Evolutionary conservation across 2,888 invertebrate genomes (phyloP).

Genomic region (Dascillus cervinus): DNA sequence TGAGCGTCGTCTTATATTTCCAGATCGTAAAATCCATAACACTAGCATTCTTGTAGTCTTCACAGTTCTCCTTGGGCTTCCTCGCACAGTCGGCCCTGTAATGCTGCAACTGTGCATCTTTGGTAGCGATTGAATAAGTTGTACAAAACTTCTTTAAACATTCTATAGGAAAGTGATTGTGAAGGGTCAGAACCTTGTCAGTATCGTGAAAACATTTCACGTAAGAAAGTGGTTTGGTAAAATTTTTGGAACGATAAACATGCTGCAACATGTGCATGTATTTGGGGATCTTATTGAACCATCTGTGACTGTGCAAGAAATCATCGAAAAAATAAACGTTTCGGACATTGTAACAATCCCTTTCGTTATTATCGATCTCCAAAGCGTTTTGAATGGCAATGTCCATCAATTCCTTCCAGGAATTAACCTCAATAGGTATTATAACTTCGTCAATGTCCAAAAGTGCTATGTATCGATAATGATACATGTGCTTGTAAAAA

Average conservation of each 20-base stretch:
- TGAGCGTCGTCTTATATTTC: slow-evolving; percentile 68
- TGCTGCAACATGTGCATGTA: slow-evolving; percentile 80
- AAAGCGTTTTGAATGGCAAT: slow-evolving; percentile 58
- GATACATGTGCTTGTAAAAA: slow-evolving; percentile 84
- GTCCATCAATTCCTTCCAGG: slow-evolving; percentile 74
- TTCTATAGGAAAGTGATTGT: slow-evolving; percentile 75
- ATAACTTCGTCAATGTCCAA: slow-evolving; percentile 93
- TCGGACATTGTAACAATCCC: slow-evolving; percentile 79
- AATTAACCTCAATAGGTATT: slow-evolving; percentile 68
- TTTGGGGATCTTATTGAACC: slow-evolving; percentile 70
- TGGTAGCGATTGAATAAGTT: slow-evolving; percentile 68
- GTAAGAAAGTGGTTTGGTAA: slow-evolving; percentile 81
- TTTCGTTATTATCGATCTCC: slow-evolving; percentile 52
- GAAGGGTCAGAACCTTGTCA: slow-evolving; percentile 71
- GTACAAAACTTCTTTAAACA: slow-evolving; percentile 51
- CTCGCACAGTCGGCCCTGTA: slow-evolving; percentile 83
- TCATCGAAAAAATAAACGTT: slow-evolving; percentile 92
- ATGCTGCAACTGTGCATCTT: slow-evolving; percentile 79
- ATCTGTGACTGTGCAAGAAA: slow-evolving; percentile 70
- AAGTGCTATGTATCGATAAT: slow-evolving; percentile 83
- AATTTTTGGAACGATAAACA: slow-evolving; percentile 75
- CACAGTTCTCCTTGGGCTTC: slow-evolving; percentile 71
- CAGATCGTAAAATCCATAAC: slow-evolving; percentile 72
- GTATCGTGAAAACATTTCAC: slow-evolving; percentile 87
- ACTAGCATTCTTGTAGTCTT: slow-evolving; percentile 67